These are phyloP conservation scores for Lagria hirta DNA, from an alignment of 2,888 invertebrate species.

Conservation along the genomic window DNA sequence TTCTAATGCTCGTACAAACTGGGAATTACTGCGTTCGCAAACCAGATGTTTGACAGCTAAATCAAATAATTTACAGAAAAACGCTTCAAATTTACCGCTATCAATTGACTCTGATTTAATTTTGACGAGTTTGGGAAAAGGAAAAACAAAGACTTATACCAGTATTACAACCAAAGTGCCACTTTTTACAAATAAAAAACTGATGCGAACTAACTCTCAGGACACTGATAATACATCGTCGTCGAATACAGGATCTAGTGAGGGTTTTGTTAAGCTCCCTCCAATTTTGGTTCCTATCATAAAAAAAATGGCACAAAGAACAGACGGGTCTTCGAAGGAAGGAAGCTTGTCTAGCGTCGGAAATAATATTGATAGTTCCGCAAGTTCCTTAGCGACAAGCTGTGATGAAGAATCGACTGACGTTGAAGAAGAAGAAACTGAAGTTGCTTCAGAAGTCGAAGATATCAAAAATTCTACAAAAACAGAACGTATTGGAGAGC, in stretches of 20 bases:
- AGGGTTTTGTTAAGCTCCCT: conserved; percentile 65
- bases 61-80: conserved; percentile 37
- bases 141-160: conserved; percentile 37
- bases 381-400: conserved; percentile 54
- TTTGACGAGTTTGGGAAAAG: conserved; percentile 55
- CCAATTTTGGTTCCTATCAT: conserved; percentile 72
- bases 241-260: conserved; percentile 55
- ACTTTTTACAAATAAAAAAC: conserved; percentile 55
- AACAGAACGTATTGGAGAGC: too few relatives aligned
- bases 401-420: conserved; percentile 52
- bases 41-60: conserved; percentile 60
- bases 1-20: conserved; percentile 82
- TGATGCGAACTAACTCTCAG: conserved; percentile 57
- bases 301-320: conserved; percentile 60
- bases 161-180: conserved; percentile 42
- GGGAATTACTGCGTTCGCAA: conserved; percentile 74
- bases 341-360: conserved; percentile 65
- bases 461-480: too few relatives aligned
- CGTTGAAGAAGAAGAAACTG: conserved; percentile 39
- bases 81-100: conserved; percentile 38
- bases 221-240: conserved; percentile 65
- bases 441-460: conserved; percentile 15
- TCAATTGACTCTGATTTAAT: conserved; percentile 53
- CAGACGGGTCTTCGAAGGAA: conserved; percentile 31
- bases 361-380: conserved; percentile 66